Evolutionary conservation across 2,888 invertebrate species (phyloP), one percentile per base, ranked within the genome.

Genomic region (Drosophila niveifrons): DNA sequence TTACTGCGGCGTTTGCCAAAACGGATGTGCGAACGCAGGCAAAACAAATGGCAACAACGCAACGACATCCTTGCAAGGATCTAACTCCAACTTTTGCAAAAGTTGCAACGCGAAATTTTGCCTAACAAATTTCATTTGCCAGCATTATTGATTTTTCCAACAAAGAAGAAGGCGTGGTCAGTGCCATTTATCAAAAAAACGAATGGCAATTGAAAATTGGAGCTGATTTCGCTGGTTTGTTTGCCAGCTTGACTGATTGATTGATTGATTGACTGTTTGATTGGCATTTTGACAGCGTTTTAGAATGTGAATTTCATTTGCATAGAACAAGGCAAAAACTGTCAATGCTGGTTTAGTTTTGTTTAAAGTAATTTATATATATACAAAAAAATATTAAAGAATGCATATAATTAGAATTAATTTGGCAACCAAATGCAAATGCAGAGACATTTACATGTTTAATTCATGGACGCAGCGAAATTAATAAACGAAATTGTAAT

Each of bases 1-100:
- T 88, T 90, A 90, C 87, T 87, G 90, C 90, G 81, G 82, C 84
- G 72, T 63, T 76, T 41, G 70, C 66, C 69, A 65, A 69, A 71
- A 65, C 82, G 82, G 88, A 88, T 77, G 86, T 79, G 82, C 75
- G 64, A 74, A 46, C 69, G 72, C 72, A 50, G 29, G 57, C 64
- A 67, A 61, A 67, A 77, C 64, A 72, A 82, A 80, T 65, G 72
- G 44, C 55, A 75, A 56, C 52, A 73, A 44, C 47, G 56, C 48
- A 53, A 47, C 36, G 52, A 53, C 52, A 64, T 63, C 48, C 51
- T 39, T 55, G 72, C 64, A 65, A 73, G 70, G 48, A 57, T 65
- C 15, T 39, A 36, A 29, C 10, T 18, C n/a, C 3, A 36, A 29
- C 8, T 18, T 10, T 7, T 10, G 1, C 23, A 39, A 48, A 52